Percentiles rank a stretch among this genome's conserved stretches.
These are phyloP conservation scores for Mamestra brassicae DNA, from an alignment of 2,888 invertebrate species.

Conservation along the genomic window DNA sequence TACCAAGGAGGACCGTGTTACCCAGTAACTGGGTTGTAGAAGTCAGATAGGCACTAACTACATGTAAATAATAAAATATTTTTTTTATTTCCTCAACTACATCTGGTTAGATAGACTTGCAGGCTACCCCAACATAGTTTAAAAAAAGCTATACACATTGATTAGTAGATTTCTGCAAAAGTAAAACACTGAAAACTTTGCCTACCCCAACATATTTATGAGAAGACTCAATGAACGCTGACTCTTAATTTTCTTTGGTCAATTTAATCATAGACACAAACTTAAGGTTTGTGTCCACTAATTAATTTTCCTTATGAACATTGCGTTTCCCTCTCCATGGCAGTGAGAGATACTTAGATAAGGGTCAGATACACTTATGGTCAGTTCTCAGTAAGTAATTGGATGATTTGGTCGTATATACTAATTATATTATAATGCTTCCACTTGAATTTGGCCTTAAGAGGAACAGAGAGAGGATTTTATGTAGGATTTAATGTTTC, in stretches of 20 bases:
- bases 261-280: background rate
- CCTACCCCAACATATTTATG: background rate
- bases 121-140: too few species aligned
- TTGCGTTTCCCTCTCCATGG: constrained; percentile 1
- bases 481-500: background rate
- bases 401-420: constrained; percentile 10
- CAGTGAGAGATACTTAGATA: constrained; percentile 31
- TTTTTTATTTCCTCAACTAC: too few species aligned
- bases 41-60: too few species aligned
- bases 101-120: too few species aligned
- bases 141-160: too few species aligned
- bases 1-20: too few species aligned
- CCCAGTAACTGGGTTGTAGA: too few species aligned
- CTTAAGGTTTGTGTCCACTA: background rate
- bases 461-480: background rate
- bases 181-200: background rate
- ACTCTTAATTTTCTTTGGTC: background rate
- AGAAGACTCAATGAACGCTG: background rate
- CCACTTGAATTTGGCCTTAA: background rate
- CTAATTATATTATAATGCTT: constrained; percentile 14
- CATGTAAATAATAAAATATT: too few species aligned
- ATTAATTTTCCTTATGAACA: background rate
- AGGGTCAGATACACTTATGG: constrained; percentile 9
- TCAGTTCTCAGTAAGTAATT: constrained; percentile 18
- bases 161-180: too few species aligned